phyloP scores from a whole-genome alignment of 23 tunicate genomes.

The Oikopleura dioica region DNA sequence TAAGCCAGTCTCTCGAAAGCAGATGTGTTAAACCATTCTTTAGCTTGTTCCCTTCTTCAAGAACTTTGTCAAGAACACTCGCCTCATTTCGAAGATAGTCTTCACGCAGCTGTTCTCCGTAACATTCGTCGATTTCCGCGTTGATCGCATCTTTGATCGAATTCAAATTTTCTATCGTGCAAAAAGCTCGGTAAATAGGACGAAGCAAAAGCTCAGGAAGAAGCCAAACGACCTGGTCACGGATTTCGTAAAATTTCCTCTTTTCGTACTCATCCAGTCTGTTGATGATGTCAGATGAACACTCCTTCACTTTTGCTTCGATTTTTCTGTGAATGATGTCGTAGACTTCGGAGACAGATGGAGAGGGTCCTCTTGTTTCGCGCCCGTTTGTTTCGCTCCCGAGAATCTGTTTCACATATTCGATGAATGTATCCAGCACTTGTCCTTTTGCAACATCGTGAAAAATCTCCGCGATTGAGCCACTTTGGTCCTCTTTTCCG shows the following conservation, averaged over 20 bases:
- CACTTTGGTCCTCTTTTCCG: too few species aligned
- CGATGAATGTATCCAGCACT: background rate
- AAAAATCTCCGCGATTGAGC: background rate
- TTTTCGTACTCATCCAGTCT: background rate
- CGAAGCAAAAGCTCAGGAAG: background rate
- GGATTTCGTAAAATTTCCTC: background rate
- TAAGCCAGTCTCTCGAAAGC: background rate
- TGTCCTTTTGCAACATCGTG: conserved; percentile 9
- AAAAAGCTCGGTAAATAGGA: background rate
- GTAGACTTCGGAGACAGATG: too few species aligned
- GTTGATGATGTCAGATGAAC: background rate
- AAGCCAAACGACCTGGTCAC: background rate
- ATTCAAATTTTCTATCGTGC: background rate
- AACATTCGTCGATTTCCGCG: background rate
- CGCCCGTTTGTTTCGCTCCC: background rate
- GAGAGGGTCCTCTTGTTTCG: too few species aligned
- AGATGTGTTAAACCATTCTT: background rate
- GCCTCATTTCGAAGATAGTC: background rate
- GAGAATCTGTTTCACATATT: background rate
- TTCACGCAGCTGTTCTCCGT: background rate
- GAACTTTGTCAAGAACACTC: background rate
- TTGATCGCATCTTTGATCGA: background rate
- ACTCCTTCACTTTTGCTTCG: background rate
- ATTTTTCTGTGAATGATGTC: too few species aligned
- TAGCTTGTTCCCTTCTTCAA: background rate